Evolutionary conservation across 2,113 vertebrate genomes (phyloP), one percentile per base, ranked within the genome.

Genomic region (Pan paniscus): DNA sequence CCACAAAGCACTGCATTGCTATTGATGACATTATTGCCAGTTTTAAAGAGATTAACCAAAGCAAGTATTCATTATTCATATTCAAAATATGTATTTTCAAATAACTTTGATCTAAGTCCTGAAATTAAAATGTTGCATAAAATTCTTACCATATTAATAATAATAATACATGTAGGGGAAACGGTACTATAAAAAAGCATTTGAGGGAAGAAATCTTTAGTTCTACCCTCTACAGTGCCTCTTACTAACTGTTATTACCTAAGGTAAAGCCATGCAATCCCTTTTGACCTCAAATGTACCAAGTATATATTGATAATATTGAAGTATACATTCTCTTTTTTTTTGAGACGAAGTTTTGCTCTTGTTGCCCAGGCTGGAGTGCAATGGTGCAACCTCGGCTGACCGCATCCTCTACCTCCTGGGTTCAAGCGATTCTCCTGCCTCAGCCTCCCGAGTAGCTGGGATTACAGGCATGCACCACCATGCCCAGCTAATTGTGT

Each of bases 31-130:
- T 78, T 84, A 52, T 27, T 70, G 14, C 4, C 68, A 93, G 30
- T 94, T 94, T 93, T 90, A 13, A 92, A 95, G 25, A 95, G 35
- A 96, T 81, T 70, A 94, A 48, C 1, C 43, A 83, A 85, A 89
- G 11, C 17, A 93, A 32, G 4, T 40, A n/a, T 76, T 68, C 48
- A 79, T 88, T 70, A 10, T 52, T 78, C 38, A 57, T 22, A 67
- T 90, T 72, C 52, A 55, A 87, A 93, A 81, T 8, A 84, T 35
- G 32, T n/a, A 23, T 48, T 64, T 59, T 68, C 87, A 7, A 90
- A 57, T 59, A n/a, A 43, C 59, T 94, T 85, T 83, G 1, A 61
- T 55, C 52, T 52, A 79, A 94, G 78, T 57, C 6, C 10, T 91
- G 43, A 92, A 93, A 70, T 78, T 93, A 22, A 96, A 93, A 73